Evolutionary conservation across 64 coral and sea anemone genomes (phyloP).

Genomic region (Stichodactyla helianthus): DNA sequence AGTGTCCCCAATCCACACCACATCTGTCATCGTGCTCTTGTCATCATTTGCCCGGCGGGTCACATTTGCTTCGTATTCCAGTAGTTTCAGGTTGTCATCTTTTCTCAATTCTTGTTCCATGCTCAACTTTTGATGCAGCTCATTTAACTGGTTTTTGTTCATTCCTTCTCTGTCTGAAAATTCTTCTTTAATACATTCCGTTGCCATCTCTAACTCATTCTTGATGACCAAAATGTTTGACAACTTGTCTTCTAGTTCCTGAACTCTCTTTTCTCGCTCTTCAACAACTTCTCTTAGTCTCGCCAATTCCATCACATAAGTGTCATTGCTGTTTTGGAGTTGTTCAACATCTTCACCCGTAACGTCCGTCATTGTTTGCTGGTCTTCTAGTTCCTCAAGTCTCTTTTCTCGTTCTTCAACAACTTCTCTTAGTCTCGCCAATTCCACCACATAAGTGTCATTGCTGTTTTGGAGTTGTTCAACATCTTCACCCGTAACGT

Average conservation of each 20-base stretch:
- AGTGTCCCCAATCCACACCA: not conserved
- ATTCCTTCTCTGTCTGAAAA: not conserved
- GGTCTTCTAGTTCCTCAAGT: not conserved
- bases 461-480: not conserved
- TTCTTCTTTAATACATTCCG: not conserved
- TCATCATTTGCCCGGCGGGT: not conserved
- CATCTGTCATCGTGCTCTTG: conserved; percentile 4
- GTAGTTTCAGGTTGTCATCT: not conserved
- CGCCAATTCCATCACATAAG: not conserved
- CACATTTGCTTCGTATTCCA: not conserved
- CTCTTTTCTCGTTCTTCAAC: not conserved
- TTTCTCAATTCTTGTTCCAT: not conserved
- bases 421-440: not conserved
- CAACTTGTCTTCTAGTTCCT: not conserved
- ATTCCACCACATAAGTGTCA: not conserved
- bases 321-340: not conserved
- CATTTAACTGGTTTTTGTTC: not conserved
- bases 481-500: not conserved
- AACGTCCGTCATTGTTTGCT: not conserved
- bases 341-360: not conserved
- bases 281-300: not conserved
- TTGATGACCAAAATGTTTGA: not conserved
- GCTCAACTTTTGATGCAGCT: not conserved
- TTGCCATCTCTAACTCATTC: not conserved
- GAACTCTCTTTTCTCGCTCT: not conserved